Conservation (phyloP, 2,888 invertebrate species). For the Rhaphigaster nebulosa region DNA sequence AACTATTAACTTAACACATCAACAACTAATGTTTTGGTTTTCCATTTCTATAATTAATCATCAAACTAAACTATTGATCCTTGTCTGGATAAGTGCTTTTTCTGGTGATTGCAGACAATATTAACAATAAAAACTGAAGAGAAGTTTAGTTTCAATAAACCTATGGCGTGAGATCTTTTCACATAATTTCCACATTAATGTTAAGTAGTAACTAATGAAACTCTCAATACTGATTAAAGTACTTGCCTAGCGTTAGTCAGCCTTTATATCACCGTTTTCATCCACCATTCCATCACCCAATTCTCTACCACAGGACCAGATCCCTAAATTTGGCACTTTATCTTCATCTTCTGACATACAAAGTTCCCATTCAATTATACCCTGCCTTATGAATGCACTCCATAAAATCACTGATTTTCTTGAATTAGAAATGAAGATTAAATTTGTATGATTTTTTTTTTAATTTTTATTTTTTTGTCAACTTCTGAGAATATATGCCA, state of each 20-base stretch:
- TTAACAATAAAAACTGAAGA: not conserved
- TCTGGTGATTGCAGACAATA: not conserved
- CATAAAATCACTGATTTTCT: not conserved
- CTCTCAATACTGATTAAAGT: not conserved
- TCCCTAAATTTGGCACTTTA: no score
- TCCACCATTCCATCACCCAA: no score
- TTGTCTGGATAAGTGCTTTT: not conserved
- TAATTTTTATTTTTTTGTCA: no score
- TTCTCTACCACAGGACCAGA: no score
- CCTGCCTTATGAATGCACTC: not conserved
- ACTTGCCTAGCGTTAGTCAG: no score
- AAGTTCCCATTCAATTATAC: not conserved
- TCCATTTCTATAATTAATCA: no score
- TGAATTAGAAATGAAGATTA: not conserved
- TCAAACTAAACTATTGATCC: no score
- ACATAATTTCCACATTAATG: not conserved
- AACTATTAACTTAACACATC: no score
- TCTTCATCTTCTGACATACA: no score
- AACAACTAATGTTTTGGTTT: no score
- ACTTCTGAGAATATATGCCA: not conserved
- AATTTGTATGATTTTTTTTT: not conserved
- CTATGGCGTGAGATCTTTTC: not conserved
- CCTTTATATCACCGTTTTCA: no score
- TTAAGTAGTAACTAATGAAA: not conserved
- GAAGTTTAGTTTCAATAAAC: not conserved